These are phyloP conservation scores for Oryzaephilus surinamensis DNA, from an alignment of 1,140 invertebrate genomes.

Conservation along the genomic window DNA sequence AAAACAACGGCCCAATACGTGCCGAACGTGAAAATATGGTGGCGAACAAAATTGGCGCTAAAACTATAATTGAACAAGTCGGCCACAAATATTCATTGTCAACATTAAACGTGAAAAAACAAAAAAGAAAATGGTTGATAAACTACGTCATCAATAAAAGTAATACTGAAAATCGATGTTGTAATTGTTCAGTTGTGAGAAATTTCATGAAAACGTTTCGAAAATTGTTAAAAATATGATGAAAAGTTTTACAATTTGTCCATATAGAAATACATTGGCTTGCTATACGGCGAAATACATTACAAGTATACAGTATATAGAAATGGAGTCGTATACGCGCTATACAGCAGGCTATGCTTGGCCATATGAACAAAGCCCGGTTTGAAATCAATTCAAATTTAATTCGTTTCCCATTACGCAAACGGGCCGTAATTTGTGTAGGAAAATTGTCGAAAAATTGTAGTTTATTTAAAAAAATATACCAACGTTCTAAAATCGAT, in stretches of 20 bases:
- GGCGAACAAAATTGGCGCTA: neutral
- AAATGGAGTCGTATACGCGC: slow-evolving; percentile 34
- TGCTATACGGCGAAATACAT: slow-evolving; percentile 22
- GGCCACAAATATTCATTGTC: slow-evolving; percentile 19
- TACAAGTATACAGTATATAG: slow-evolving; percentile 26
- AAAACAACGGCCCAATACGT: slow-evolving; percentile 2
- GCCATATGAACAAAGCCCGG: slow-evolving; percentile 35
- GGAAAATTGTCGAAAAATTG: slow-evolving; percentile 24
- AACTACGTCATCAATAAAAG: slow-evolving; percentile 30
- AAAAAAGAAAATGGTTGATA: slow-evolving; percentile 19
- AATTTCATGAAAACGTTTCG: slow-evolving; percentile 10
- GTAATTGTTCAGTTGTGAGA: slow-evolving; percentile 1
- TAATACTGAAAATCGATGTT: slow-evolving; percentile 13
- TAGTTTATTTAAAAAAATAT: slow-evolving; percentile 15
- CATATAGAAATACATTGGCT: no score
- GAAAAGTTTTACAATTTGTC: slow-evolving; percentile 13
- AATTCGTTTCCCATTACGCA: slow-evolving; percentile 1
- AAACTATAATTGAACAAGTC: slow-evolving; percentile 7
- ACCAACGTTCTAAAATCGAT: neutral
- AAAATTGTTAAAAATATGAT: slow-evolving; percentile 10
- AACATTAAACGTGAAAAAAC: slow-evolving; percentile 17
- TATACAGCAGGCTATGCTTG: slow-evolving; percentile 17
- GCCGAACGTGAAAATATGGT: neutral
- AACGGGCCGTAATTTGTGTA: slow-evolving; percentile 9
- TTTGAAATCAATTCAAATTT: slow-evolving; percentile 12